A percentile compares a stretch with the other conserved stretches of the same genome.
These are phyloP conservation scores for Sphaerophoria rueppellii DNA, from an alignment of 2,888 invertebrate genomes.

Conservation along the genomic window DNA sequence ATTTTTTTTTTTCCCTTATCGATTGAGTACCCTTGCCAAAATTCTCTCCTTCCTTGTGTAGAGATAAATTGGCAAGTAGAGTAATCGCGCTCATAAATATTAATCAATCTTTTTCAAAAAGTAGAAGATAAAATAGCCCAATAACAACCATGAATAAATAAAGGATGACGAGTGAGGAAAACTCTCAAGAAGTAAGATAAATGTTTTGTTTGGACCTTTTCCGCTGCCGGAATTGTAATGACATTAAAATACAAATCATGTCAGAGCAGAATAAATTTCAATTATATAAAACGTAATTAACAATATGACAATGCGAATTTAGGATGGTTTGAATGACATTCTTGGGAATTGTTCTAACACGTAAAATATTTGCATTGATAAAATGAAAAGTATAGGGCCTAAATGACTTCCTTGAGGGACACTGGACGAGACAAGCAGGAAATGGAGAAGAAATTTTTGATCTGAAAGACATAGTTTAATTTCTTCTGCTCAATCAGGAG, in stretches of 20 bases:
- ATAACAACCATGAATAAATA: background rate
- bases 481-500: too few relatives aligned
- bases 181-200: conserved; percentile 29
- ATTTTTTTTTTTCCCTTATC: background rate
- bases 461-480: too few relatives aligned
- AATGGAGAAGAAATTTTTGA: too few relatives aligned
- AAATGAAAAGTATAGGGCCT: too few relatives aligned
- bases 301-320: background rate
- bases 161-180: background rate
- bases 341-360: too few relatives aligned
- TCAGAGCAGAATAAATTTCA: conserved; percentile 8
- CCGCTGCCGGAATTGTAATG: conserved; percentile 11
- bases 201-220: conserved; percentile 40
- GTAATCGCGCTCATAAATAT: background rate
- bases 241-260: conserved; percentile 16
- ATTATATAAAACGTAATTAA: background rate
- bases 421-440: too few relatives aligned
- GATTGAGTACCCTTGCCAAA: background rate
- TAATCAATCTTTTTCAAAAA: background rate
- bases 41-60: background rate
- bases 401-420: too few relatives aligned
- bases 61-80: background rate
- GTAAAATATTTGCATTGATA: too few relatives aligned
- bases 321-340: too few relatives aligned
- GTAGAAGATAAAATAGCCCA: background rate